Evolutionary conservation across 2,797 vertebrate species (phyloP), one percentile per base, ranked within the genome.

Genomic region (Linurgus olivaceus): DNA sequence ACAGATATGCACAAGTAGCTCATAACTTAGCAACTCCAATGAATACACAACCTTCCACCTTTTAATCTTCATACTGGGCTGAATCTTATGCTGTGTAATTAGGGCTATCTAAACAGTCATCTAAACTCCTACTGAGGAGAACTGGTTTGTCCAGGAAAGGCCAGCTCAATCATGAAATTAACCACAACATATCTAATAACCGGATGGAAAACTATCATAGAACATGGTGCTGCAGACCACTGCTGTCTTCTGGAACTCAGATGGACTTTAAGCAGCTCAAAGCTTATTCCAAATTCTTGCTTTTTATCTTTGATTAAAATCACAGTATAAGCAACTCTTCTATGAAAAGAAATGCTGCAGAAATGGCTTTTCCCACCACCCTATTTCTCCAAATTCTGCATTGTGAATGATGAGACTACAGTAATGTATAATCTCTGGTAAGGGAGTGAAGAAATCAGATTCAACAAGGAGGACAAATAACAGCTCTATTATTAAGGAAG

Each of bases 121-220:
- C 94, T 96, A 26, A 94, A 91, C 66, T 96, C 68, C 70, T 78
- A 17, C 88, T 70, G 58, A 81, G 65, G 16, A 76, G 77, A 96
- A 96, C 96, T 90, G 88, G 96, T 96, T 96, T 86, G 85, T 90
- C 88, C 88, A 93, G 95, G 66, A 88, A 95, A 91, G 63, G 82
- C 66, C 62, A 94, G 79, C 31, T 68, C 44, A 78, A 54, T 90
- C 62, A n/a, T 66, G 50, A 95, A 77, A 62, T 91, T 65, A 94
- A 81, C 40, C 61, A 95, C 54, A 91, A 91, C 47, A 90, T 65
- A 68, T 48, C 31, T 91, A 94, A 54, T 88, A 86, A 75, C 38
- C 0, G 0, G 65, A 81, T 38, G 10, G 58, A 90, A 90, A 91
- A 68, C 47, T 44, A 81, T 81, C 9, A 92, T 14, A 62, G 51